Base-by-base conservation (phyloP, 2,113 vertebrate genomes). In the Takifugu flavidus region DNA sequence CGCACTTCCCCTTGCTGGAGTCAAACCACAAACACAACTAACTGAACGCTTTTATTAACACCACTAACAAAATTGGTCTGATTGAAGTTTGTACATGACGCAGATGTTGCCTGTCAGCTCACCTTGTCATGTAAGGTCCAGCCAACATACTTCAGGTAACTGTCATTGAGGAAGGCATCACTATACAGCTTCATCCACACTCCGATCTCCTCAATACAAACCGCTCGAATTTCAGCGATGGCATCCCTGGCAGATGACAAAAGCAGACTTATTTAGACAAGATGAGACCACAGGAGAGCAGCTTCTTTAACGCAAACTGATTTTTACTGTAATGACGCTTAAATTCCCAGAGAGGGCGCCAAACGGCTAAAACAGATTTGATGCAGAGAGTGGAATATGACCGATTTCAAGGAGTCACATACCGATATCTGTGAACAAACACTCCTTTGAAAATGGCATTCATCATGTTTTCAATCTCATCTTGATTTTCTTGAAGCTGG, bases 391-490 rank as follows among this genome's bases (percentile, higher is more conserved):
- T 20, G 4, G 53, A 20, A 3, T 39, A 4, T 25, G 25, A 14
- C 13, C 28, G n/a, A 51, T 28, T 42, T 56, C 25, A 13, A 43
- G 26, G 26, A 34, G 53, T 70, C 49, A 82, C 78, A 0, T 92
- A 98, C 96, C 96, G 90, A 77, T 98, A 98, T 93, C 96, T 92
- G 87, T 98, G 96, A 84, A 98, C 93, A 92, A 98, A 98, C 74
- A 98, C 96, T 75, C 95, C 96, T 90, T 98, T 98, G 92, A 98
- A 98, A 90, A 98, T 98, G 60, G 96, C 96, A 83, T 98, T 98
- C 96, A 98, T 98, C 96, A 98, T 98, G 88, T 98, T 98, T 90
- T 98, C 96, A 89, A 98, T 98, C 89, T 98, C 95, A 88, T 98
- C 96, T 87, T 98, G 96, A 87, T 98, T 98, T 91, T 98, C 96